Evolutionary conservation across 2,888 invertebrate species (phyloP), one percentile per base, ranked within the genome.

Genomic region (Drosophila meridionalis): DNA sequence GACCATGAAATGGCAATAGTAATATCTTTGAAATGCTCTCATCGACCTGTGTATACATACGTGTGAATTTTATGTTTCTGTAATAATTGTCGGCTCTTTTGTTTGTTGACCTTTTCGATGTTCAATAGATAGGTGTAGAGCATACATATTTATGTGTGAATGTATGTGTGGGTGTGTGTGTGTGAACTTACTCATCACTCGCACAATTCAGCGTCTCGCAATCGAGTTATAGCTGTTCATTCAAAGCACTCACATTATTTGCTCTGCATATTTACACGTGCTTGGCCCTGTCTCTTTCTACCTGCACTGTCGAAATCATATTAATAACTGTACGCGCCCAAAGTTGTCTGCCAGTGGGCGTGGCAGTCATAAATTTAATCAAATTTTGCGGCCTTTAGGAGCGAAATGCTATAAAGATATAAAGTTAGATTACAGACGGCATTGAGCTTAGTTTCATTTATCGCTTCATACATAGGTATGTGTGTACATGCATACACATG

Each of bases 1-100:
- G 89, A 89, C 89, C 89, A 78, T 89, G 89, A 89, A 91, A 90
- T 80, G 57, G 76, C 67, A 64, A 64, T 48, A 67, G 77, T 69
- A 71, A 57, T 59, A 78, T 71, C 55, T 76, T 76, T 56, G 30
- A 70, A 71, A 77, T 76, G 45, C 71, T 80, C 76, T 68, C 64
- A 65, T 62, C 70, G 43, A 36, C 36, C 48, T 48, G 34, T 36
- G 30, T 52, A 58, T 83, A 81, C 64, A 58, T 83, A 81, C 64
- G 84, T 85, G 89, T 85, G 85, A 84, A 75, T 70, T 62, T 47
- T 62, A 20, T 70, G 56, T 80, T 74, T 20, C 12, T 50, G 45
- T 52, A 34, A 11, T 76, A 76, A 78, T 81, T 73, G 78, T 74
- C 74, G 78, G 69, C 71, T 67, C 79, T 67, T 74, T 74, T 82